Conservation (phyloP, 92 coral and sea anemone genomes). For the Umimayanthus kanabou region DNA sequence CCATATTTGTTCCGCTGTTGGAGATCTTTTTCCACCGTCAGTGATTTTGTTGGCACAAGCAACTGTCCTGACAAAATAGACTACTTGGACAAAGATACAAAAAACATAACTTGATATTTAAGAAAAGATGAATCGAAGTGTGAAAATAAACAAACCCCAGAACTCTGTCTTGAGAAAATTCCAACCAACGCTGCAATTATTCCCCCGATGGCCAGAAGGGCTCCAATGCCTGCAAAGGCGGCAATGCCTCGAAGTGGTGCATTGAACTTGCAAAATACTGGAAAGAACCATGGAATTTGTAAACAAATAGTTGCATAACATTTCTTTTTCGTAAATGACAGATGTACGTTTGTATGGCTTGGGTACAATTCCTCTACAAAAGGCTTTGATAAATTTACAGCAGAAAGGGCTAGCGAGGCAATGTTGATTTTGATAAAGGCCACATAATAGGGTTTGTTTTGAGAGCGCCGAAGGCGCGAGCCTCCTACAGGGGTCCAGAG, state of each 20-base stretch:
- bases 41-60: background rate
- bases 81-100: too few relatives aligned
- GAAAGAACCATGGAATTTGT: background rate
- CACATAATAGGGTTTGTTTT: too few relatives aligned
- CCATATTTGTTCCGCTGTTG: too few relatives aligned
- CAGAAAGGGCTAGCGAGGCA: too few relatives aligned
- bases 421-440: too few relatives aligned
- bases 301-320: background rate
- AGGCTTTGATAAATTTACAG: too few relatives aligned
- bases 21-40: background rate
- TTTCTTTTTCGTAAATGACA: background rate
- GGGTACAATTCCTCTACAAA: background rate
- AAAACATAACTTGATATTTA: background rate
- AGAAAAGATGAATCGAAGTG: background rate
- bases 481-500: too few relatives aligned
- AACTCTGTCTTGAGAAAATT: background rate
- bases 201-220: constrained; percentile 5
- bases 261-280: background rate
- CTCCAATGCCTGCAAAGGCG: constrained; percentile 12
- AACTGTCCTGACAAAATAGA: background rate
- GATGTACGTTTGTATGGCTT: background rate
- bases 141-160: background rate
- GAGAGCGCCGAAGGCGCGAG: too few relatives aligned
- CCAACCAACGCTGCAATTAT: background rate
- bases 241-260: constrained; percentile 1